Base-by-base conservation (phyloP, 92 coral and sea anemone species). In the Bergia puertoricense region DNA sequence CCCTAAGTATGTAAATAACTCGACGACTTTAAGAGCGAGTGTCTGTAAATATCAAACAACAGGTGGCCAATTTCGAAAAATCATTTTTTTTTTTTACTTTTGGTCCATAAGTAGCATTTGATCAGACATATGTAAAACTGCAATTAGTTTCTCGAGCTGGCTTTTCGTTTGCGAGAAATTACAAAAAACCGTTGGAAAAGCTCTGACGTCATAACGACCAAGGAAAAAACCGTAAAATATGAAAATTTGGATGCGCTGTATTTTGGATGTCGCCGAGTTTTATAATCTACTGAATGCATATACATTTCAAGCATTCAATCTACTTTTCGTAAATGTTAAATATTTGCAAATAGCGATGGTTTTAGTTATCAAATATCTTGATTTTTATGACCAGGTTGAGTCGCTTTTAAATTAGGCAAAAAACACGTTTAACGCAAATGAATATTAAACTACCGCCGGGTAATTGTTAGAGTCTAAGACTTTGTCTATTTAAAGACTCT, bases 361-460 rank as follows among this genome's bases (percentile, higher is more conserved):
- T 68, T 20, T 68, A 68, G 74, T 68, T 6, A 68, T 68, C 15
- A 68, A 68, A 68, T 68, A 68, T 68, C 15, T 68, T 68, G 74
- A 68, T 68, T 68, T 68, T 68, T 13, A 68, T 68, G 5, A 68
- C 74, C 36, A 68, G 74, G 74, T 68, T 68, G 15, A 68, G 15
- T n/a, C 74, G 74, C 36, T 68, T 68, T 68, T 68, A 68, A 68
- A 68, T 68, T 68, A 74, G 16, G 78, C 16, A 4, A 15, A 74
- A 74, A 74, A 74, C 78, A 74, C 78, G 78, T 15, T 74, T 74
- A 74, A 74, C 78, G 40, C 78, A 74, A 74, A 74, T 74, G 16
- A 74, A 74, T 74, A 74, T 74, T 74, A 74, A 74, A 74, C 78
- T 74, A 74, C 16, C 78, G 78, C 78, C 78, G 78, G 78, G 78